Percentiles rank a stretch among this genome's conserved stretches.
These are phyloP conservation scores for Entelurus aequoreus DNA, from an alignment of 2,113 vertebrate species.

Conservation along the genomic window DNA sequence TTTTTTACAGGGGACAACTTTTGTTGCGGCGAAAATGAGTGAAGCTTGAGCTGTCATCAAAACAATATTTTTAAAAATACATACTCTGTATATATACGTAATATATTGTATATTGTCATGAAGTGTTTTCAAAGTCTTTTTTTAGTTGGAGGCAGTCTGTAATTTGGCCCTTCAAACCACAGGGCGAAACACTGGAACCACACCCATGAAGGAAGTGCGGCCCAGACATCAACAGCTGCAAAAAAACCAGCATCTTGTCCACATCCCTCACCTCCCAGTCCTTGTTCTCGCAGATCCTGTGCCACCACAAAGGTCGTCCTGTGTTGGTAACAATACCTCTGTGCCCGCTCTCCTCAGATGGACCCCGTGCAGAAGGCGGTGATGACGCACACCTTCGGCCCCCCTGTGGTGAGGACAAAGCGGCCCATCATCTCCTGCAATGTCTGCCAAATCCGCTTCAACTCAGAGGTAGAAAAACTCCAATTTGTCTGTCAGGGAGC, in stretches of 20 bases:
- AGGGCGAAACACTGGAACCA: conserved; percentile 41
- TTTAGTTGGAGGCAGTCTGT: conserved; percentile 21
- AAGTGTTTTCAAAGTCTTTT: background rate
- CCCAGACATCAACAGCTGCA: conserved; percentile 47
- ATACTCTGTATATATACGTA: too few species aligned
- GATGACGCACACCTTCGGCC: conserved; percentile 81
- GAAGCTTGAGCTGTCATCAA: too few species aligned
- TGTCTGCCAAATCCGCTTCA: conserved; percentile 88
- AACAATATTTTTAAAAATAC: too few species aligned
- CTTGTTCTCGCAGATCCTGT: conserved; percentile 18
- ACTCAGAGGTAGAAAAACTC: conserved; percentile 78
- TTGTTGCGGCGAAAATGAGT: too few species aligned
- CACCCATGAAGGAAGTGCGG: conserved; percentile 30
- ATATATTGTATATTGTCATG: too few species aligned
- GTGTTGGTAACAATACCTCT: conserved; percentile 37
- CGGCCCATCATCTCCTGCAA: conserved; percentile 85
- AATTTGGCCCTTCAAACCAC: conserved; percentile 37
- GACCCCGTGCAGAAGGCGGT: conserved; percentile 84
- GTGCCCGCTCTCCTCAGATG: conserved; percentile 75
- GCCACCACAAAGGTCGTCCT: conserved; percentile 24
- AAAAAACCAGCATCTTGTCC: conserved; percentile 30
- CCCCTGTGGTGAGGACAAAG: conserved; percentile 79
- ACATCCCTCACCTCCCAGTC: conserved; percentile 44
- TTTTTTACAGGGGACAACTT: too few species aligned
- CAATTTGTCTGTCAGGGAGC: too few species aligned